Conservation (phyloP, 2,888 invertebrate species). For the Protula sp. region DNA sequence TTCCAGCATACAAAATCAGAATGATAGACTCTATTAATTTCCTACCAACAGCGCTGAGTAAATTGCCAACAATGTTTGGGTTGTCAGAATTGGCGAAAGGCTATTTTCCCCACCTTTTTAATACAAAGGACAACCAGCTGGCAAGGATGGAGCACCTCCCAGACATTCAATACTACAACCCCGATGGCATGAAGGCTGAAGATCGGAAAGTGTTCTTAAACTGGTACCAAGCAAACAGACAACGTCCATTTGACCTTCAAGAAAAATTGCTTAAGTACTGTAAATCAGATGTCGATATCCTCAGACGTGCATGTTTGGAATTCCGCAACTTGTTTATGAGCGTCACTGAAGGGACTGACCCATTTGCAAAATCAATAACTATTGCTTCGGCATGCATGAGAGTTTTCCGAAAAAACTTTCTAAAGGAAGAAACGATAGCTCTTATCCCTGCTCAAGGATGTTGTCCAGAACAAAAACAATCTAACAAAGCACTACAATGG, state of each 20-base stretch:
- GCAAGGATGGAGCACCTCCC: no score
- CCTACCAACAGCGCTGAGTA: background rate
- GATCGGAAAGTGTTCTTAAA: no score
- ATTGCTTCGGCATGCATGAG: background rate
- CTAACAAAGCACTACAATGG: background rate
- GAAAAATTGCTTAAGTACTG: background rate
- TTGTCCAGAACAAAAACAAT: background rate
- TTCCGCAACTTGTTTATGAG: background rate
- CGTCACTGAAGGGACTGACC: background rate
- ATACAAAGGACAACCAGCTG: background rate
- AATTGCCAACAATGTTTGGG: background rate
- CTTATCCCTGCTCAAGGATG: background rate
- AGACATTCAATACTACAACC: background rate
- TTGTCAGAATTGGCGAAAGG: background rate
- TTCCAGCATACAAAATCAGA: no score
- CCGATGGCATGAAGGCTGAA: background rate
- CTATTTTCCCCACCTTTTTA: background rate
- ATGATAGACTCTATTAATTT: no score
- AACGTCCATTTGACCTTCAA: background rate
- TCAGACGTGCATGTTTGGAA: background rate
- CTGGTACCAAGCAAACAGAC: background rate
- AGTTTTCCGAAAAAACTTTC: background rate
- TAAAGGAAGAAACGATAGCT: background rate
- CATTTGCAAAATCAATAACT: background rate
- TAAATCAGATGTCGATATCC: background rate